Evolutionary conservation across 2,113 vertebrate species (phyloP), one percentile per base, ranked within the genome.

Genomic region (Erythrolamprus reginae): DNA sequence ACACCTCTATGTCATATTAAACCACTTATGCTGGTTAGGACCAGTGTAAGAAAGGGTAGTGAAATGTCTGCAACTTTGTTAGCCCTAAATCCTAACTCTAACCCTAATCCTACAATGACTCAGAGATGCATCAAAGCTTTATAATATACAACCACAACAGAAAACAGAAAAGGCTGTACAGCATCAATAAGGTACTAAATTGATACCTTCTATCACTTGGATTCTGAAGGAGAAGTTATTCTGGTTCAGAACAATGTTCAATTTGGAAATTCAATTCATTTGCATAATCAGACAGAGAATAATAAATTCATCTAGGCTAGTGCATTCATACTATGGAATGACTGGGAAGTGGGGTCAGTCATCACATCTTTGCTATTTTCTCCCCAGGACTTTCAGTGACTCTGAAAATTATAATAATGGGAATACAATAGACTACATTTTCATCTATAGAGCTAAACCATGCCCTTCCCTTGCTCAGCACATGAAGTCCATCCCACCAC

Each of bases 261-360:
- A 82, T 89, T 23, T 21, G 38, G 89, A 82, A 21, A 85, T 84
- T 51, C 47, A 47, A 47, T 47, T 10, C 88, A 61, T 86, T 84
- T 91, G 91, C 15, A 82, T 17, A 48, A 48, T 87, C 38, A n/a
- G 92, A 92, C 58, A 92, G 84, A 94, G 92, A 92, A 91, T 90
- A 95, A 89, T 93, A 94, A 90, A 95, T 95, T 65, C 61, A 65
- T 33, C 61, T 33, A 65, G 91, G 42, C 50, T 90, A 89, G 93
- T 87, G 88, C 86, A 95, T 84, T 90, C 89, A 92, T 53, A 88
- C 50, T 87, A 52, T 51, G 21, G 91, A 94, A 83, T 92, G 94
- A 89, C 65, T 94, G 70, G 65, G 90, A 95, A 17, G 53, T 89
- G 33, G 88, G 33, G 91, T 65, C 24, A 88, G 61, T 28, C 87